Base-by-base conservation (phyloP, 2,113 vertebrate species). In the Lucifuga dentata region DNA sequence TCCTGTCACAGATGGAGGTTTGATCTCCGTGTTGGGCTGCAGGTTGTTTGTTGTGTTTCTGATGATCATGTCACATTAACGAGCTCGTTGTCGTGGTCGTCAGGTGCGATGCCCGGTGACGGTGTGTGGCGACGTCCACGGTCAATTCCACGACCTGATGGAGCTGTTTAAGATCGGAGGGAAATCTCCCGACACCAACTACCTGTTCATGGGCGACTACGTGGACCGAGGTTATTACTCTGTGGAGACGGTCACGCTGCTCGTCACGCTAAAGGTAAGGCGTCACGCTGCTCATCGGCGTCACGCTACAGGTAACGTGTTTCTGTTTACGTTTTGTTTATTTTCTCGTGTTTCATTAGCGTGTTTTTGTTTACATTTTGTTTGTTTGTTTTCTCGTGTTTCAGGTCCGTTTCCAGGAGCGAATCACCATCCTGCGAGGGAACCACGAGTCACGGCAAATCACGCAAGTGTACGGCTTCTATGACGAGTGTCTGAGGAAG, bases 151-250 rank as follows among this genome's bases (percentile, higher is more conserved):
- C 5, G 90, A 92, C 75, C 86, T 92, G 48, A 92, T 92, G 90
- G 90, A 92, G 84, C 83, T 92, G 46, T 92, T 92, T 26, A 92
- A 91, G 86, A 92, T 92, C 16, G 90, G 90, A 55, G 90, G 90
- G 0, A 92, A 92, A 81, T 91, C 89, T 51, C 90, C 90, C 5
- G 90, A 92, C 89, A 92, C 90, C 73, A 92, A 92, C 86, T 92
- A 92, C 83, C 80, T 92, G 83, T 92, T 92, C 83, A 92, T 92
- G 90, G 90, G 90, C 1, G 90, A 92, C 88, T 92, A 92, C 44
- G 90, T 92, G 5, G 90, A 92, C 81, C 76, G 90, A 83, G 90
- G 90, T 45, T 92, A 92, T 88, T 92, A 92, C 81, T 91, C 89
- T 0, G 90, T 92, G 90, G 90, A 92, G 84, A 92, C 90, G 33